These are phyloP conservation scores for Micrasema longulum DNA, from an alignment of 1,140 invertebrate species.

Conservation along the genomic window DNA sequence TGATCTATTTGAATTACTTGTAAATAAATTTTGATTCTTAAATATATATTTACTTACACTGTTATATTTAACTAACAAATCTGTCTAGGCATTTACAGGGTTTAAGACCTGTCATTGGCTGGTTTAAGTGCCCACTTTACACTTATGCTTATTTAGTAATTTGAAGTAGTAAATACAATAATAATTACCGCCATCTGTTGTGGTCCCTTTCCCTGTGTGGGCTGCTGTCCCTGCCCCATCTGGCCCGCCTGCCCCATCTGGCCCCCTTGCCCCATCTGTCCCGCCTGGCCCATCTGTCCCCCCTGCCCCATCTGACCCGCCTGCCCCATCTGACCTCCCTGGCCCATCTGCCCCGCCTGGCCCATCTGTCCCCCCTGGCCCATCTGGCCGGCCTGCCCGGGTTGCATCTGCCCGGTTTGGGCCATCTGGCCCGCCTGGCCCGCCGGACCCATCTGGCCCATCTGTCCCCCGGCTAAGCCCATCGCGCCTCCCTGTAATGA, in stretches of 20 bases:
- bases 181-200: slow-evolving; percentile 40
- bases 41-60: too few relatives aligned
- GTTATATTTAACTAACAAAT: too few relatives aligned
- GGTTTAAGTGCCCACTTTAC: too few relatives aligned
- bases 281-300: slow-evolving; percentile 49
- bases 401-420: slow-evolving; percentile 17
- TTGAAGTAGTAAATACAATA: too few relatives aligned
- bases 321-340: too few relatives aligned
- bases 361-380: slow-evolving; percentile 40
- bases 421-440: slow-evolving; percentile 41
- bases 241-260: slow-evolving; percentile 48
- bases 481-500: slow-evolving; percentile 72
- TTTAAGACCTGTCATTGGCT: too few relatives aligned
- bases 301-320: slow-evolving; percentile 41
- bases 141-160: too few relatives aligned
- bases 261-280: slow-evolving; percentile 36
- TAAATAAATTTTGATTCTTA: too few relatives aligned
- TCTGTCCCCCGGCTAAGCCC: slow-evolving; percentile 74
- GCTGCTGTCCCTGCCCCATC: slow-evolving; percentile 22
- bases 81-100: too few relatives aligned
- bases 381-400: slow-evolving; percentile 41
- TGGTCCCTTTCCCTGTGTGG: slow-evolving; percentile 22
- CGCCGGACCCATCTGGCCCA: slow-evolving; percentile 70
- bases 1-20: too few relatives aligned
- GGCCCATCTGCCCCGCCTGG: slow-evolving; percentile 44